A percentile compares a stretch with the other conserved stretches of the same genome.
Evolutionary conservation across 2,113 vertebrate species (phyloP).

Genomic region (Cephalopholis sonnerati): DNA sequence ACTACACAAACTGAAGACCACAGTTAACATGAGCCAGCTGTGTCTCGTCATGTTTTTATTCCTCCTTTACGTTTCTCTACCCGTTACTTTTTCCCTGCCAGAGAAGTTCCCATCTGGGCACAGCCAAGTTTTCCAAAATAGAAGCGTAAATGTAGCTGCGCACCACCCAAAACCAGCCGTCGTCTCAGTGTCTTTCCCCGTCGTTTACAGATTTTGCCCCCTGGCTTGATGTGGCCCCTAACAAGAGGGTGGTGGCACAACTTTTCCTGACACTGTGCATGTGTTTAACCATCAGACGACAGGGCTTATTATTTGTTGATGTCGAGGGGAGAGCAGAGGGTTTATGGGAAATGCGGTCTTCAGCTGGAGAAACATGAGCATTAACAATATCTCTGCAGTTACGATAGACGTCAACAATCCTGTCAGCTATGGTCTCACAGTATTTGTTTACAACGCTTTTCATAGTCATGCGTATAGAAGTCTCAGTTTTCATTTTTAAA

Average conservation of each 20-base stretch:
- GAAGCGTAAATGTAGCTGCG: conserved; percentile 50
- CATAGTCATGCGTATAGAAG: neutral
- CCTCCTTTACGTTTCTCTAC: conserved; percentile 18
- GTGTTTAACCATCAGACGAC: conserved; percentile 45
- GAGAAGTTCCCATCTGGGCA: conserved; percentile 58
- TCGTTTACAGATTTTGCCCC: conserved; percentile 69
- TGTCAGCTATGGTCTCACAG: neutral
- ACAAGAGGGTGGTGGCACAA: conserved; percentile 49
- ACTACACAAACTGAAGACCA: conserved; percentile 31
- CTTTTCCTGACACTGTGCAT: conserved; percentile 32
- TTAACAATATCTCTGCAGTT: neutral
- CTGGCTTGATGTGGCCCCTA: conserved; percentile 59
- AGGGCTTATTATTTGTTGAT: conserved; percentile 19
- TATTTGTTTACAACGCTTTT: neutral
- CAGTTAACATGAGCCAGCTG: neutral
- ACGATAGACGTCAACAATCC: neutral
- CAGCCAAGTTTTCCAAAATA: conserved; percentile 75
- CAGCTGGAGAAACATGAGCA: neutral
- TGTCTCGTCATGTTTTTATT: conserved; percentile 8
- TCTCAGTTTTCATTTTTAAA: conserved; percentile 22
- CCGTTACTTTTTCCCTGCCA: conserved; percentile 40
- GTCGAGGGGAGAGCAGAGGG: neutral
- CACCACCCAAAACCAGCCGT: conserved; percentile 76
- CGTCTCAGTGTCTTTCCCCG: conserved; percentile 52
- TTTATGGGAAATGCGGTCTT: conserved; percentile 21